Percentiles rank a stretch among this genome's conserved stretches.
These are phyloP conservation scores for Cochlearius cochlearius DNA, from an alignment of 2,113 vertebrate species.

Conservation along the genomic window DNA sequence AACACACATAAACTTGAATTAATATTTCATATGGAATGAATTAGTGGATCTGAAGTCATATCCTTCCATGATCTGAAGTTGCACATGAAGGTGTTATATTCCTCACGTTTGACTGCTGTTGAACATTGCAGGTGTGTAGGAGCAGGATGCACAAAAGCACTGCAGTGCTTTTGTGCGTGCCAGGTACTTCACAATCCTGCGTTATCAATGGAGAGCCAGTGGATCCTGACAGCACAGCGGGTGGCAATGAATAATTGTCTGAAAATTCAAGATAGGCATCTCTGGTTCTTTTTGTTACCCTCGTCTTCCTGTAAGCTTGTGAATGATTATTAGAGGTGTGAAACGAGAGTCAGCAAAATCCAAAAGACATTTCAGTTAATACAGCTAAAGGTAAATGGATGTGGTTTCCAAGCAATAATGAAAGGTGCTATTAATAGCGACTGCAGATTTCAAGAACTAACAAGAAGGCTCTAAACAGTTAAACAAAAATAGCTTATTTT, in stretches of 20 bases:
- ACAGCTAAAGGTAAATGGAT: neutral
- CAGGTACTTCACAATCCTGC: neutral
- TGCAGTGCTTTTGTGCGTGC: neutral
- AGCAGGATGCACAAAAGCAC: neutral
- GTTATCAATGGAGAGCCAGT: neutral
- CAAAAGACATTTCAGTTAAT: neutral
- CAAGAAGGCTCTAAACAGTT: neutral
- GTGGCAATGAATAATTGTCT: neutral
- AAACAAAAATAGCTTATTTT: neutral
- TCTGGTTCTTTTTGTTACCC: neutral
- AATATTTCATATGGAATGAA: neutral
- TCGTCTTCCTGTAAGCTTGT: neutral
- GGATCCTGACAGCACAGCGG: neutral
- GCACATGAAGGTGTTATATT: neutral
- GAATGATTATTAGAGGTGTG: neutral
- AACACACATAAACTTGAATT: neutral
- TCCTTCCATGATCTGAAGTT: neutral
- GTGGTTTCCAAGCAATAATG: neutral
- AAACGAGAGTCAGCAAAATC: neutral
- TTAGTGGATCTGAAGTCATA: neutral
- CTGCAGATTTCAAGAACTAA: neutral
- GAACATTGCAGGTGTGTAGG: neutral
- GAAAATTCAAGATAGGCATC: neutral
- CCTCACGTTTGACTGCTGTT: neutral
- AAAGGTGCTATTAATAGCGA: neutral